Conservation (phyloP, 2,113 vertebrate genomes). For the Hydropotes inermis region DNA sequence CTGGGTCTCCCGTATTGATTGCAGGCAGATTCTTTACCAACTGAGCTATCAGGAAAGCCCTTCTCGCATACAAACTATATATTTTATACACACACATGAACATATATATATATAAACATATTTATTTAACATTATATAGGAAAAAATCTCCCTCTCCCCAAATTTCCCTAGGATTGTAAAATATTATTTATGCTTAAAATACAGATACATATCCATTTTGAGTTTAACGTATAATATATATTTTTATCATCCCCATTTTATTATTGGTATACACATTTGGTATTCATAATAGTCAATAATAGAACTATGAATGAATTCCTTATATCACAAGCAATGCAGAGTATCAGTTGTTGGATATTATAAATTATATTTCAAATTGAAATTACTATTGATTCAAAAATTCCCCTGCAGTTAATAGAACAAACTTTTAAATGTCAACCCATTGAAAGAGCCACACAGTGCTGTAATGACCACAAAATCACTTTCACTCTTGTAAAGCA, state of each 20-base stretch:
- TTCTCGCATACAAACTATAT: neutral
- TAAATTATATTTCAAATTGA: neutral
- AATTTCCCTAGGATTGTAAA: constrained; percentile 8
- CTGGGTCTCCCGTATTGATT: neutral
- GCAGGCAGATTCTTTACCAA: neutral
- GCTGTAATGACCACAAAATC: neutral
- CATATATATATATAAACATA: neutral
- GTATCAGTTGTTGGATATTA: neutral
- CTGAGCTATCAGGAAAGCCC: neutral
- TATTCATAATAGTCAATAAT: neutral
- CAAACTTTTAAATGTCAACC: neutral
- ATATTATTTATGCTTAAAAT: neutral
- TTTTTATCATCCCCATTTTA: neutral
- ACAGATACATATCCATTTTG: neutral
- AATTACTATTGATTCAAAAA: constrained; percentile 12
- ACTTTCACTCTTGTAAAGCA: neutral
- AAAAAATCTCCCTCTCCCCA: neutral
- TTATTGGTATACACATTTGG: neutral
- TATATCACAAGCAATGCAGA: neutral
- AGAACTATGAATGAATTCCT: neutral
- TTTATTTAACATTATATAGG: neutral
- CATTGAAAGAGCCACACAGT: neutral
- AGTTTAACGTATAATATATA: neutral
- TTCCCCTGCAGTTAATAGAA: neutral
- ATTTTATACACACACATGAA: neutral